Conservation (phyloP, 1,140 invertebrate species). For the Lerema accius region DNA sequence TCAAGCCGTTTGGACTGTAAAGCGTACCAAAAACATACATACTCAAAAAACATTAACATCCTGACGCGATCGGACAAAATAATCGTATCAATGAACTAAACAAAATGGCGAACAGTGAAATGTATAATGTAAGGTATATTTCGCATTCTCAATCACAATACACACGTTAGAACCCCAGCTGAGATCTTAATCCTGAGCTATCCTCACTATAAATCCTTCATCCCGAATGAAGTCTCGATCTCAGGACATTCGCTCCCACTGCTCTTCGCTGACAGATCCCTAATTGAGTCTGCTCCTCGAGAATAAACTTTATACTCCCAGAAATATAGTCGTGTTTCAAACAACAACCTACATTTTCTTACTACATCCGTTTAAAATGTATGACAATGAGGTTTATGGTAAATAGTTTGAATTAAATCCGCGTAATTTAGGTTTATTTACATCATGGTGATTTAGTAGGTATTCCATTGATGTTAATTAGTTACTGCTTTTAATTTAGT, state of each 20-base stretch:
- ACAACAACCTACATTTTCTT: not conserved
- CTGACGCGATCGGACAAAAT: too few species aligned
- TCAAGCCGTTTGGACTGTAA: too few species aligned
- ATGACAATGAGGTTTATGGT: slow-evolving; percentile 23
- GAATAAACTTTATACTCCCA: not conserved
- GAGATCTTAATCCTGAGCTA: slow-evolving; percentile 28
- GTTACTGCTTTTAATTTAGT: too few species aligned
- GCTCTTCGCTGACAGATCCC: slow-evolving; percentile 25
- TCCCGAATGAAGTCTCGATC: slow-evolving; percentile 32
- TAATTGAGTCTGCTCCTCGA: slow-evolving; percentile 20
- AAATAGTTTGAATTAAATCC: slow-evolving; percentile 11
- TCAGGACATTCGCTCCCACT: slow-evolving; percentile 21
- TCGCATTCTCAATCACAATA: slow-evolving; percentile 14
- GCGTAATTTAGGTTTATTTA: too few species aligned
- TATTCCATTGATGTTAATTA: too few species aligned
- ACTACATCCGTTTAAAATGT: slow-evolving; percentile 22
- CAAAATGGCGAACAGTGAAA: too few species aligned
- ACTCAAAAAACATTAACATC: too few species aligned
- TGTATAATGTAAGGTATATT: not conserved
- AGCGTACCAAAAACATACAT: too few species aligned
- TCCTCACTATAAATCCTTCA: slow-evolving; percentile 35
- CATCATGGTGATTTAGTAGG: not conserved
- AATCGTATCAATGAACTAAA: too few species aligned
- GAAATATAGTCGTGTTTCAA: not conserved
- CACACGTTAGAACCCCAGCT: slow-evolving; percentile 22